Conservation (phyloP, 2,888 invertebrate species). For the Aporophyla lueneburgensis region DNA sequence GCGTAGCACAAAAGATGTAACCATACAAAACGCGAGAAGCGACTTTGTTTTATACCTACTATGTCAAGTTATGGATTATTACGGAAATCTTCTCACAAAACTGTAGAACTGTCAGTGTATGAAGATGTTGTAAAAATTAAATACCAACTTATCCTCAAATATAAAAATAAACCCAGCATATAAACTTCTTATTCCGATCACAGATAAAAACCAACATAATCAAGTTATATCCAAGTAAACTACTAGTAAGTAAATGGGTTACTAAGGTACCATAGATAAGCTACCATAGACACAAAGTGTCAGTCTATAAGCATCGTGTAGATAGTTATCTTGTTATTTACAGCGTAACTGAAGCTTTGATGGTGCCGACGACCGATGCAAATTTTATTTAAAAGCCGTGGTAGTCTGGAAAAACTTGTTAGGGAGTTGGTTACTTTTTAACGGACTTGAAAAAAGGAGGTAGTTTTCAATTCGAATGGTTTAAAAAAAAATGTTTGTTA, state of each 20-base stretch:
- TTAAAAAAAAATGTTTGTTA: no score
- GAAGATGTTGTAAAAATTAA: neutral
- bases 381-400: slow-evolving; percentile 28
- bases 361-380: slow-evolving; percentile 14
- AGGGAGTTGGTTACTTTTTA: neutral
- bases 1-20: no score
- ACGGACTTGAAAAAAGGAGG: no score
- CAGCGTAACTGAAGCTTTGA: slow-evolving; percentile 34
- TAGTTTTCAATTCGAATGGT: no score
- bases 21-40: no score
- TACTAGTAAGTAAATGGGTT: slow-evolving; percentile 44
- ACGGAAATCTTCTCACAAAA: no score
- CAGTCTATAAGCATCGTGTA: slow-evolving; percentile 1
- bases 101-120: no score
- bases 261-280: slow-evolving; percentile 24
- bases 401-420: neutral
- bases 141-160: no score
- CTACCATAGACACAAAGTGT: slow-evolving; percentile 5
- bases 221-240: slow-evolving; percentile 30
- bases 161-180: neutral
- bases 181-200: neutral
- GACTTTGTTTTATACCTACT: no score
- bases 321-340: slow-evolving; percentile 54
- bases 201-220: slow-evolving; percentile 25
- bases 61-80: no score